Percentiles rank a stretch among this genome's conserved stretches.
Evolutionary conservation across 2,797 vertebrate genomes (phyloP).

Genomic region (Sciurus carolinensis): DNA sequence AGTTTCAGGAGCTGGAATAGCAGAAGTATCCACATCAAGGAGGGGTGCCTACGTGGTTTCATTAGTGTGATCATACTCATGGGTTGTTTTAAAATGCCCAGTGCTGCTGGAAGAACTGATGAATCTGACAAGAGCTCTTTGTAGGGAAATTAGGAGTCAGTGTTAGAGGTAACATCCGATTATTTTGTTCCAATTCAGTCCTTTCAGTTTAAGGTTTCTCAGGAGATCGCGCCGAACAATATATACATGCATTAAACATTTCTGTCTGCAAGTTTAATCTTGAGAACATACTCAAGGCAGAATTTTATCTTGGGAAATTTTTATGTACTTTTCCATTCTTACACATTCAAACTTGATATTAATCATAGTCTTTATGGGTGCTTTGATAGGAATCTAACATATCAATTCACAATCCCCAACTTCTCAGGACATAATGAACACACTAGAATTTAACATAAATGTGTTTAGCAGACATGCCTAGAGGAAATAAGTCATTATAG

Average conservation of each 20-base stretch:
- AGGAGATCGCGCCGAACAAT: neutral
- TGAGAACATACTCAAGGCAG: neutral
- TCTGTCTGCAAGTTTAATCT: conserved; percentile 28
- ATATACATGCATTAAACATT: neutral
- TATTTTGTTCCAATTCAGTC: conserved; percentile 54
- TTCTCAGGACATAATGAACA: conserved; percentile 29
- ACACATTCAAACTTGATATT: conserved; percentile 21
- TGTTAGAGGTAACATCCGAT: conserved; percentile 48
- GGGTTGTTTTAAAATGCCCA: conserved; percentile 33
- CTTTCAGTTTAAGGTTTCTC: conserved; percentile 40
- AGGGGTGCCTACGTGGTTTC: conserved; percentile 49
- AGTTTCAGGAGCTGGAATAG: neutral
- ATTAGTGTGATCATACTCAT: conserved; percentile 51
- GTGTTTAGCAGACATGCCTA: conserved; percentile 27
- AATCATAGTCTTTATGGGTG: conserved; percentile 48
- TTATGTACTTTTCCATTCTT: neutral
- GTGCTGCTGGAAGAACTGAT: neutral
- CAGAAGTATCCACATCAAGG: neutral
- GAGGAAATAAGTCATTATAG: conserved; percentile 30
- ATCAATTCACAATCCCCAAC: neutral
- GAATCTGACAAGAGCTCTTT: neutral
- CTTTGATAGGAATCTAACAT: conserved; percentile 71
- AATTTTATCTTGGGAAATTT: conserved; percentile 52
- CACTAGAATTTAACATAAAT: conserved; percentile 62
- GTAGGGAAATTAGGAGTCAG: neutral